A percentile compares a stretch with the other conserved stretches of the same genome.
phyloP scores from a whole-genome alignment of 2,888 invertebrate species.

The Merodon equestris region DNA sequence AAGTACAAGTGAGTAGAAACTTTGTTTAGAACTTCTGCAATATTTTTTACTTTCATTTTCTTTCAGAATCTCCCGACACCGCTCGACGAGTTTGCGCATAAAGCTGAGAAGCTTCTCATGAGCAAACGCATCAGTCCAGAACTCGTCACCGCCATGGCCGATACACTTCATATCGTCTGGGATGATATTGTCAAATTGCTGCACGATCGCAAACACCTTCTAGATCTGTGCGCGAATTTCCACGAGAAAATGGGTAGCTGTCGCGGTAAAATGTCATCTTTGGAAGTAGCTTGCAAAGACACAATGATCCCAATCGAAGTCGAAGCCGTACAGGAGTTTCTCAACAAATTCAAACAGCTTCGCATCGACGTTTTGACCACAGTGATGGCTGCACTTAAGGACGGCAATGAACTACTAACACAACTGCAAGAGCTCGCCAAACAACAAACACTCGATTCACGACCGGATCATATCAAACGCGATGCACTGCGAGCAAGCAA shows the following conservation, averaged over 20 bases:
- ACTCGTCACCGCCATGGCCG: conserved; percentile 94
- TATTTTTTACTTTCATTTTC: background rate
- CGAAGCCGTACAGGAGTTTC: conserved; percentile 84
- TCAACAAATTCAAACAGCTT: conserved; percentile 86
- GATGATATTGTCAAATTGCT: conserved; percentile 89
- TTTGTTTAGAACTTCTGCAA: background rate
- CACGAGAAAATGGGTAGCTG: conserved; percentile 86
- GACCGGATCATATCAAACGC: conserved; percentile 82
- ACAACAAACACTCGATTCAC: conserved; percentile 87
- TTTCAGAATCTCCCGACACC: conserved; percentile 91
- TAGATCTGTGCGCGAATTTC: conserved; percentile 89
- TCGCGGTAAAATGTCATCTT: conserved; percentile 83
- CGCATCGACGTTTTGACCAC: conserved; percentile 86
- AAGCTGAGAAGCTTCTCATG: conserved; percentile 91
- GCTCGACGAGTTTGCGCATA: conserved; percentile 90
- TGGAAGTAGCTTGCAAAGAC: conserved; percentile 85
- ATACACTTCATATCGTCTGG: conserved; percentile 88
- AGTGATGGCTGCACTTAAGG: conserved; percentile 88
- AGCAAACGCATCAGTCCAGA: conserved; percentile 87
- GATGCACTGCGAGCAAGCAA: conserved; percentile 81
- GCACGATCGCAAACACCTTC: conserved; percentile 86
- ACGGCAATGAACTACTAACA: conserved; percentile 87
- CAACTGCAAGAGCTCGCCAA: conserved; percentile 86
- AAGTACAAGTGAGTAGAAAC: conserved; percentile 84
- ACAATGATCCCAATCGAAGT: conserved; percentile 85